These are phyloP conservation scores for Drosophila grimshawi DNA, from an alignment of 1,140 invertebrate genomes.

Conservation along the genomic window DNA sequence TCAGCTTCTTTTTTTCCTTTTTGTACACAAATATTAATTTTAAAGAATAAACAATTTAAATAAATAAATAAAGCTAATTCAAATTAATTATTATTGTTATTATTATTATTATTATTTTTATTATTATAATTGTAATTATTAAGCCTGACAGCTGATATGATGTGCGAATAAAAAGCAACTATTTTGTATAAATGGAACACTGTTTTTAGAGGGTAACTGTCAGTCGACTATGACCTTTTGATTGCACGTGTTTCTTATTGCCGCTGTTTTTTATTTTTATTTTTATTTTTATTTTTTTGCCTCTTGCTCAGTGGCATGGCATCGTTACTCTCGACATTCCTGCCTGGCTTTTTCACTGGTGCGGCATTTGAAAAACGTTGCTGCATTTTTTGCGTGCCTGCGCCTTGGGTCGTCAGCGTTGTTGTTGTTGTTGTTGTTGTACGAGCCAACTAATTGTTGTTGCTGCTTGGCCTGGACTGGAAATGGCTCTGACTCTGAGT, in stretches of 20 bases:
- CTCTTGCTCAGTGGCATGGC: conserved; percentile 26
- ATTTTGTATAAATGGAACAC: not conserved
- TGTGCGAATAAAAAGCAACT: not conserved
- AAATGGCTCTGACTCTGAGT: conserved; percentile 9
- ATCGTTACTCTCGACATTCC: conserved; percentile 54
- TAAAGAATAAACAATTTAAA: too few species aligned
- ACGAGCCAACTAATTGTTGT: conserved; percentile 69
- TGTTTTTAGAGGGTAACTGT: not conserved
- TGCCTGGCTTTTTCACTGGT: conserved; percentile 33
- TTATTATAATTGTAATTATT: too few species aligned
- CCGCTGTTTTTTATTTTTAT: not conserved
- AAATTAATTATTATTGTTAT: too few species aligned
- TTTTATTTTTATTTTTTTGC: conserved; percentile 5
- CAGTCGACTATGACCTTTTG: not conserved
- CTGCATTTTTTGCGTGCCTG: conserved; percentile 74
- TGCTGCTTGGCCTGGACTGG: conserved; percentile 38
- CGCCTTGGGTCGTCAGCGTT: conserved; percentile 34
- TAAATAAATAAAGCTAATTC: too few species aligned
- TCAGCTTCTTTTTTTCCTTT: too few species aligned
- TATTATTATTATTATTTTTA: too few species aligned
- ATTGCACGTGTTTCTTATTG: not conserved
- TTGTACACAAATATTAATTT: too few species aligned
- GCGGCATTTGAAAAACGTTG: conserved; percentile 79
- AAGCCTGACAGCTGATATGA: too few species aligned
- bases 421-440: not conserved